Conservation (phyloP, 2,797 vertebrate genomes). For the Sebastes elongatus region DNA sequence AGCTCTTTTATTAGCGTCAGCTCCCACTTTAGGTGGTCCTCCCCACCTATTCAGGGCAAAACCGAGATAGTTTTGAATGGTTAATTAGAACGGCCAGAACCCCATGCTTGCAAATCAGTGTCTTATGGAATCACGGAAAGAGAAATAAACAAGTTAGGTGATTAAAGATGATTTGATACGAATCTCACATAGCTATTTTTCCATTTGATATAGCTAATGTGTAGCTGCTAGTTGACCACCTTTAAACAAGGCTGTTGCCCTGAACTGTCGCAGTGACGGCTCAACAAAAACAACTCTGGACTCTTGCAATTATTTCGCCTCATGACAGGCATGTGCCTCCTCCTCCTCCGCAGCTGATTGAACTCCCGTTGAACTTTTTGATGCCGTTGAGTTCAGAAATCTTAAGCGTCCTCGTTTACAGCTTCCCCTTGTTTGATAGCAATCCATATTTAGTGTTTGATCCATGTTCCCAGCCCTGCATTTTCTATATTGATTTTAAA, state of each 20-base stretch:
- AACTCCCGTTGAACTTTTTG: conserved; percentile 49
- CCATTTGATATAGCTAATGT: background rate
- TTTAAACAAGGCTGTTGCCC: background rate
- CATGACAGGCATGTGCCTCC: conserved; percentile 51
- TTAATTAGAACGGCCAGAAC: conserved; percentile 6
- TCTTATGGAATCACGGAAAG: background rate
- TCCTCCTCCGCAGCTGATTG: conserved; percentile 28
- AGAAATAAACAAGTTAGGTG: background rate
- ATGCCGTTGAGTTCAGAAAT: background rate
- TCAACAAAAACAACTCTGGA: conserved; percentile 24
- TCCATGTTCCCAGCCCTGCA: background rate
- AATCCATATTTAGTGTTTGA: background rate
- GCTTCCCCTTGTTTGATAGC: background rate
- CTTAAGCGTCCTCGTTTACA: background rate
- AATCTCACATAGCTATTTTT: background rate
- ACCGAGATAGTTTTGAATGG: conserved; percentile 1
- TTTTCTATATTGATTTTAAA: background rate
- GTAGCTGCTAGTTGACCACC: background rate
- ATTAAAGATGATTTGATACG: background rate
- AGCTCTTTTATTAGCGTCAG: conserved; percentile 65
- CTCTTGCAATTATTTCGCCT: conserved; percentile 30
- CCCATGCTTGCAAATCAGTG: background rate
- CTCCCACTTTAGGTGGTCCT: conserved; percentile 49
- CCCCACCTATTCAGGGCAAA: background rate
- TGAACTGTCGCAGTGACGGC: conserved; percentile 4